phyloP scores from a whole-genome alignment of 1,140 invertebrate genomes.

The Cardiocondyla obscurior region DNA sequence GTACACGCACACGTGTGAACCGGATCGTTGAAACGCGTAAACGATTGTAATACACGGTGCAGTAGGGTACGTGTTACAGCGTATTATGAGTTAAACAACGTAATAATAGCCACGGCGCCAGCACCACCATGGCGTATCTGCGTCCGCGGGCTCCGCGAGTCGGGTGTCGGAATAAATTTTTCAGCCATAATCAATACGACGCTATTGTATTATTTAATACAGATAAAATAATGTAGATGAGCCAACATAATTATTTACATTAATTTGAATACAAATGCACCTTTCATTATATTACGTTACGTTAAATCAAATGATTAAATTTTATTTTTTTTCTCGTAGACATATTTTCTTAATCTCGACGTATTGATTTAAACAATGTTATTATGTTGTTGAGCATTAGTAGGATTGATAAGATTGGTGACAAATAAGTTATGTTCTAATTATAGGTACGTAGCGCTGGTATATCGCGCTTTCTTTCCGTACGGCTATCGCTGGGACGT shows the following conservation, averaged over 20 bases:
- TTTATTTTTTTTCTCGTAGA: not conserved
- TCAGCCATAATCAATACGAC: not conserved
- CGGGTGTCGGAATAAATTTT: conserved; percentile 59
- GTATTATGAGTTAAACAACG: conserved; percentile 77
- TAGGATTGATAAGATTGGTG: not conserved
- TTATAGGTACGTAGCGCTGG: not conserved
- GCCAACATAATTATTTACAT: not conserved
- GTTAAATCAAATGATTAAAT: not conserved
- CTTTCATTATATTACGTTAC: too few relatives aligned
- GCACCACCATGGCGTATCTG: conserved; percentile 69
- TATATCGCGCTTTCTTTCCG: conserved; percentile 1
- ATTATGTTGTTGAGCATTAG: not conserved
- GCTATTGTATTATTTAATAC: too few relatives aligned
- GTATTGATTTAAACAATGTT: not conserved
- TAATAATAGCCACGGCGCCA: conserved; percentile 80
- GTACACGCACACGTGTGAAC: conserved; percentile 1
- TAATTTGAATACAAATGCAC: not conserved
- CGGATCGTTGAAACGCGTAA: conserved; percentile 67
- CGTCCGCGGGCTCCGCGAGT: conserved; percentile 58
- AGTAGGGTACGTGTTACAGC: conserved; percentile 69
- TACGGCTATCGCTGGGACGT: not conserved
- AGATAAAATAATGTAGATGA: too few relatives aligned
- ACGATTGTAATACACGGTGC: conserved; percentile 64
- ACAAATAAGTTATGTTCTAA: conserved; percentile 6
- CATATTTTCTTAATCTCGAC: not conserved